Base-by-base conservation (phyloP, 2,888 invertebrate genomes). In the Agriopis aurantiaria region DNA sequence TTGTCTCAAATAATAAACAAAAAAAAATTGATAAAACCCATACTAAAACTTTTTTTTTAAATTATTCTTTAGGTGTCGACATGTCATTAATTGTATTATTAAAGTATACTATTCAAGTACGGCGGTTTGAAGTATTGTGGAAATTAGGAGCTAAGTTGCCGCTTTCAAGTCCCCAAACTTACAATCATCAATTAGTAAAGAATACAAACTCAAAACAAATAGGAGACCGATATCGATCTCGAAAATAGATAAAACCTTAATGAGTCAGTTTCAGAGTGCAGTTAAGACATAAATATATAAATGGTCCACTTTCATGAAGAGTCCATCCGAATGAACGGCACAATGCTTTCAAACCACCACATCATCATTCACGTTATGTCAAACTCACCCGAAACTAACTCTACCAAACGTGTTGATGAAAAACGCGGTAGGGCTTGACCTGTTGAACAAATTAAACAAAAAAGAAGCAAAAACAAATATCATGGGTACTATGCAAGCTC, bases 361-460 rank as follows among this genome's bases (percentile, higher is more conserved):
- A 90, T 90, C 88, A 83, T 89, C 91, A 92, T 90, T 93, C 92
- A 87, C 87, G 88, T 91, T 91, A 92, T 91, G 89, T 87, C 90
- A 91, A 91, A 96, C 96, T 96, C 96, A 96, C 96, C 96, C 96
- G 92, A 96, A 96, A 92, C 95, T 95, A 93, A 95, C 95, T 94
- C 95, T 95, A 95, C 95, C 95, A 92, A 96, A 95, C 91, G 96
- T 95, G 95, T 96, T 96, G 95, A 96, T 95, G 95, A 96, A 95
- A 95, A 96, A 96, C 95, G 96, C 95, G 91, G 96, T 95, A 91
- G 96, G 95, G 93, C 95, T 95, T 95, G 96, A 95, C 95, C 96
- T 96, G 95, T 96, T 96, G 96, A 95, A 96, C 94, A 96, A 95
- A 95, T 95, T 91, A 92, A 92, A 91, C 91, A 91, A 91, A 92